Evolutionary conservation across 2,113 vertebrate species (phyloP).

Genomic region (Miniopterus natalensis): DNA sequence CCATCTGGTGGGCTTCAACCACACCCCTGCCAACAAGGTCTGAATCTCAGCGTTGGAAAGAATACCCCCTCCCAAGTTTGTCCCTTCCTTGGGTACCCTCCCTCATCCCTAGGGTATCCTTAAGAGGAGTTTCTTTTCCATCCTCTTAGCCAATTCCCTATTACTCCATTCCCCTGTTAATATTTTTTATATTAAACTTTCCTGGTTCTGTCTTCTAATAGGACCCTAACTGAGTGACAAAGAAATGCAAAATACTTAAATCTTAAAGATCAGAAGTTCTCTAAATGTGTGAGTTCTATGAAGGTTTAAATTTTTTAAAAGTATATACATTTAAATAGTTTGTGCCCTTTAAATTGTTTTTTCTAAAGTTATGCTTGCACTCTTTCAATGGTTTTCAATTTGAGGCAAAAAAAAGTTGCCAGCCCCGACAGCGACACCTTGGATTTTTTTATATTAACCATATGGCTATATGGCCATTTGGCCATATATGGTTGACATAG

Average conservation of each 20-base stretch:
- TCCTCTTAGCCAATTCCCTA: background rate
- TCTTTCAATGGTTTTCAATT: constrained; percentile 30
- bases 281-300: background rate
- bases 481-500: background rate
- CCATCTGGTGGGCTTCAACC: background rate
- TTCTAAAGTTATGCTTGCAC: constrained; percentile 4
- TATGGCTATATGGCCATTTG: background rate
- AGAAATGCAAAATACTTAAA: background rate
- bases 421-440: background rate
- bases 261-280: background rate
- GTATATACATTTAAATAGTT: constrained; percentile 14
- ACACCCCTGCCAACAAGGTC: background rate
- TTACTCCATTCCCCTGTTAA: background rate
- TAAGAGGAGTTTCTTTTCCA: background rate
- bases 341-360: constrained; percentile 19
- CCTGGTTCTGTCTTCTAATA: constrained; percentile 2
- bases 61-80: background rate
- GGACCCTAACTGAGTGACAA: background rate
- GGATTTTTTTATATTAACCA: background rate
- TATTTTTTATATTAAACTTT: background rate
- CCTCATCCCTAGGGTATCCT: background rate
- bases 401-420: background rate
- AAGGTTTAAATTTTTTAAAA: background rate
- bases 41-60: background rate
- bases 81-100: background rate